Conservation (phyloP, 2,113 vertebrate genomes). For the Jacana jacana region DNA sequence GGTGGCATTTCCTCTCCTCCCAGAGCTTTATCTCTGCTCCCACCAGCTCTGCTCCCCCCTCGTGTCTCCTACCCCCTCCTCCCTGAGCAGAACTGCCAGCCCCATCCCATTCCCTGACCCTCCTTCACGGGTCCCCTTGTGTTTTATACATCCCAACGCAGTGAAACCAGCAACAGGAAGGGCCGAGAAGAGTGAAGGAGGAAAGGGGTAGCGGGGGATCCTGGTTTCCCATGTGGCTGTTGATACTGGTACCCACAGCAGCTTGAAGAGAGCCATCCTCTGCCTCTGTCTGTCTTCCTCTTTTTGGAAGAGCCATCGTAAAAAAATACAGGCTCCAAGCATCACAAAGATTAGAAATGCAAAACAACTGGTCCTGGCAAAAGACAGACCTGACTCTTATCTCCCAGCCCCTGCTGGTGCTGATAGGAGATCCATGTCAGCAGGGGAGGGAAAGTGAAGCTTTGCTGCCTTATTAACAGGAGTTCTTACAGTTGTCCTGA, state of each 20-base stretch:
- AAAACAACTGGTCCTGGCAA: not conserved
- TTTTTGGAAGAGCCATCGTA: not conserved
- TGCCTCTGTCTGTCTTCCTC: not conserved
- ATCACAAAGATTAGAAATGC: not conserved
- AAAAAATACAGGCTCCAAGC: not conserved
- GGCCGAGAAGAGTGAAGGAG: accelerated
- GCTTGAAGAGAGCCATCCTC: not conserved
- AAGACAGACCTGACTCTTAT: not conserved
- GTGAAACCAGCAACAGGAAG: not conserved
- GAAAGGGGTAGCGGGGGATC: not conserved
- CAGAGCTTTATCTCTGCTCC: not conserved
- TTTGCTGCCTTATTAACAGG: not conserved
- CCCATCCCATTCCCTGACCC: not conserved
- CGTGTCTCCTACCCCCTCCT: not conserved
- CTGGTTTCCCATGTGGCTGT: not conserved
- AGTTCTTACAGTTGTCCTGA: not conserved
- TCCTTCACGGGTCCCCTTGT: accelerated
- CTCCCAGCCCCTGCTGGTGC: not conserved
- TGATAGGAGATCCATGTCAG: not conserved
- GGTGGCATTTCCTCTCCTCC: not conserved
- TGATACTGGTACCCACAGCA: not conserved
- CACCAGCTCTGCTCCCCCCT: not conserved
- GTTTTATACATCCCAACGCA: accelerated
- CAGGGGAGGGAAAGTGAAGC: not conserved
- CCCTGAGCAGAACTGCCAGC: not conserved